Conservation (phyloP, 1,140 invertebrate genomes). For the Cydia strobilella region DNA sequence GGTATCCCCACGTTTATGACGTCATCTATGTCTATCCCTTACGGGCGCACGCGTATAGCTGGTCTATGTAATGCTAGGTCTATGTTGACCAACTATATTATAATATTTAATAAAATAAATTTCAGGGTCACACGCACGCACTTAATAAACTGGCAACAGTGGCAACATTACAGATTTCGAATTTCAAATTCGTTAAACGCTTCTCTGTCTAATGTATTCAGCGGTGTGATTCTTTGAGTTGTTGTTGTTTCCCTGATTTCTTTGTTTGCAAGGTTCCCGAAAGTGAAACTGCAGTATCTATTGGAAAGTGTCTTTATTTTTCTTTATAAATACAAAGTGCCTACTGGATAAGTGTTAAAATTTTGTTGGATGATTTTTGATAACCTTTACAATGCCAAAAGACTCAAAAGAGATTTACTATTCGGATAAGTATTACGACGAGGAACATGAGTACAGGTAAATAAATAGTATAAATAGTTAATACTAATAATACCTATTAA, state of each 20-base stretch:
- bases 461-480: neutral
- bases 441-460: conserved; percentile 92
- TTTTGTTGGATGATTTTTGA: neutral
- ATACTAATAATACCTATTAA: neutral
- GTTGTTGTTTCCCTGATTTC: conserved; percentile 16
- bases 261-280: conserved; percentile 15
- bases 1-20: no score
- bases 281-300: neutral
- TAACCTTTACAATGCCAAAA: conserved; percentile 54
- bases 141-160: conserved; percentile 1
- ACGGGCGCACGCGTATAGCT: no score
- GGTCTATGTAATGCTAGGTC: no score
- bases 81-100: no score
- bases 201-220: conserved; percentile 24
- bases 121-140: conserved; percentile 11
- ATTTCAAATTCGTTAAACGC: conserved; percentile 30
- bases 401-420: conserved; percentile 90
- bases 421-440: conserved; percentile 95
- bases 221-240: conserved; percentile 21
- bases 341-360: neutral
- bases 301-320: neutral
- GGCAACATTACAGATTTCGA: conserved; percentile 16
- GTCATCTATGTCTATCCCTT: no score
- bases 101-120: neutral
- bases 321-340: neutral